Base-by-base conservation (phyloP, 2,888 invertebrate genomes). In the Zootermopsis nevadensis region DNA sequence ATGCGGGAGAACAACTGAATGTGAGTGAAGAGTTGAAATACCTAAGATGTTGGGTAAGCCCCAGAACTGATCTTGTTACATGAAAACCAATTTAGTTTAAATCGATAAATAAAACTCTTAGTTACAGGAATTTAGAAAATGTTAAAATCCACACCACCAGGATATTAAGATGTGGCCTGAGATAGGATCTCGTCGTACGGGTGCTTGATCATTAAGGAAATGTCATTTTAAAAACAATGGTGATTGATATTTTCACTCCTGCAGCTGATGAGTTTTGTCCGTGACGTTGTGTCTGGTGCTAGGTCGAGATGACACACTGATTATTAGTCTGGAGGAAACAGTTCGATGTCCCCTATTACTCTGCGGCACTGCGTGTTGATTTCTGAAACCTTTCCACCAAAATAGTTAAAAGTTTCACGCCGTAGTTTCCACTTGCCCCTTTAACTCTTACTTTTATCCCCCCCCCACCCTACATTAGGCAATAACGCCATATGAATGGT, bases 201-300 rank as follows among this genome's bases (percentile, higher is more conserved):
- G 69, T 69, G 69, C 10, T 33, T 7, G 22, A 69, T 31, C 69
- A 33, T 69, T 69, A 69, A 69, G 33, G 7, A 33, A 33, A 30
- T 69, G 69, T 69, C 69, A 69, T 69, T 69, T 69, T 69, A 33
- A 69, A 69, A 33, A 33, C 60, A 30, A 22, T 33, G 19, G 24
- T 74, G 74, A 74, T 42, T 35, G 74, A 74, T 60, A 60, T 60
- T 60, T n/a, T 27, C 60, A 3, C 7, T n/a, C 2, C 60, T 27
- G 60, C 60, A 33, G 27, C 35, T 74, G 74, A 74, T 38, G 74
- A 74, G 74, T 74, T 74, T 74, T 33, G 38, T 74, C 35, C 74
- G 74, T 74, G 74, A 69, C 33, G 33, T 22, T 31, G 22, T 42
- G n/a, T 74, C 35, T 74, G 74, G 38, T 27, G n/a, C 60, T 60